A percentile compares a stretch with the other conserved stretches of the same genome.
phyloP scores from a whole-genome alignment of 2,888 invertebrate species.

The Mimas tiliae region DNA sequence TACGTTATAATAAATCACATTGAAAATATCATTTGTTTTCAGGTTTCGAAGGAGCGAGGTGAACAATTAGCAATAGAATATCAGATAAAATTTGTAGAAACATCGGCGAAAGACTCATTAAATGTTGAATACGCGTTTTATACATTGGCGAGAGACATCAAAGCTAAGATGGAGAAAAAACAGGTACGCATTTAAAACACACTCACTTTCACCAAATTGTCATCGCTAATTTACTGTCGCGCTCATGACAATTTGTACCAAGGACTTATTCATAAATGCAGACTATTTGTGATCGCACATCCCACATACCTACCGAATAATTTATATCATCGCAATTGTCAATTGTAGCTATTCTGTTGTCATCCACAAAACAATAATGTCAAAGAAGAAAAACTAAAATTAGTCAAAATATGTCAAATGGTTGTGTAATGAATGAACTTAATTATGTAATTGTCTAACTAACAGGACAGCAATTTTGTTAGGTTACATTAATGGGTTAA shows the following conservation, averaged over 20 bases:
- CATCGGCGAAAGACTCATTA: slow-evolving; percentile 98
- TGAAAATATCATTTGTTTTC: slow-evolving; percentile 37
- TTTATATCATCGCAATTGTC: slow-evolving; percentile 25
- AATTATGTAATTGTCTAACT: too few species aligned
- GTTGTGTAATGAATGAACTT: too few species aligned
- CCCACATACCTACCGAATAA: slow-evolving; percentile 39
- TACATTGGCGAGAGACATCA: slow-evolving; percentile 98
- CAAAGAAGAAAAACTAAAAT: too few species aligned
- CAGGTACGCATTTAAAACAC: slow-evolving; percentile 86
- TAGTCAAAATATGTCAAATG: too few species aligned
- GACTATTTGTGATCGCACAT: slow-evolving; percentile 42
- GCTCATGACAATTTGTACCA: slow-evolving; percentile 52
- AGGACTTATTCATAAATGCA: slow-evolving; percentile 56
- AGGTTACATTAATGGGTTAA: too few species aligned
- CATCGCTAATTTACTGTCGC: slow-evolving; percentile 30
- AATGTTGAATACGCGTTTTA: slow-evolving; percentile 99
- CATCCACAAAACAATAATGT: too few species aligned
- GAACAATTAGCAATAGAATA: slow-evolving; percentile 99
- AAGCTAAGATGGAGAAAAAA: slow-evolving; percentile 99
- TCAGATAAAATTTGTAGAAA: slow-evolving; percentile 99
- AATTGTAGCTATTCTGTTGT: too few species aligned
- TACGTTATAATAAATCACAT: background rate
- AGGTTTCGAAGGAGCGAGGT: slow-evolving; percentile 97
- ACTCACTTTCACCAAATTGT: slow-evolving; percentile 45
- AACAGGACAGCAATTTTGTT: too few species aligned